Percentiles rank a stretch among this genome's conserved stretches.
phyloP scores from a whole-genome alignment of 2,113 vertebrate species.

The Podarcis cretensis region DNA sequence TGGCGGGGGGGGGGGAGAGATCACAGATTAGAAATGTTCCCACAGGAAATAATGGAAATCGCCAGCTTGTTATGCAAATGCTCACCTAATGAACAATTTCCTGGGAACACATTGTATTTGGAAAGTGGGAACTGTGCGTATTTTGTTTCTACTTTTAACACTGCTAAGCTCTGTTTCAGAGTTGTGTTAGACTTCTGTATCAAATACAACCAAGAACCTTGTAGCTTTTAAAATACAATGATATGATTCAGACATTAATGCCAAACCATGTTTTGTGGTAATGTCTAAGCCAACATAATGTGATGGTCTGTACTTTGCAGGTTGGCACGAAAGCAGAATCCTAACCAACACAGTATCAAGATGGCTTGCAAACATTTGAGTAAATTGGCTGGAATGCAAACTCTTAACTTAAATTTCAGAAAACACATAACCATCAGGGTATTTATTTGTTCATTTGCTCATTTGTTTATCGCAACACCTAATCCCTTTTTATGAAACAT shows the following conservation, averaged over 20 bases:
- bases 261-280: not conserved
- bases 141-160: not conserved
- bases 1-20: too few relatives aligned
- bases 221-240: not conserved
- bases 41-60: too few relatives aligned
- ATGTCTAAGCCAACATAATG: too few relatives aligned
- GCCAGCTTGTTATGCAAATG: too few relatives aligned
- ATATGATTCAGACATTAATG: not conserved
- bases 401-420: not conserved
- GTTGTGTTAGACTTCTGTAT: not conserved
- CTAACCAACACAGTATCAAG: too few relatives aligned
- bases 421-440: not conserved
- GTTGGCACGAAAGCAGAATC: too few relatives aligned
- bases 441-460: not conserved
- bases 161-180: not conserved
- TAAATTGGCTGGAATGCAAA: not conserved
- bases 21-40: too few relatives aligned
- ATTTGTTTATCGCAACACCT: not conserved
- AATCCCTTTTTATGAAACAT: not conserved
- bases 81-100: too few relatives aligned
- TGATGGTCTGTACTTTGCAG: too few relatives aligned
- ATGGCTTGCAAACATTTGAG: too few relatives aligned
- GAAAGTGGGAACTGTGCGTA: too few relatives aligned
- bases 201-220: not conserved
- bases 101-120: too few relatives aligned